Conservation (phyloP, 1,140 invertebrate genomes). For the Hypsibius dujardini region DNA sequence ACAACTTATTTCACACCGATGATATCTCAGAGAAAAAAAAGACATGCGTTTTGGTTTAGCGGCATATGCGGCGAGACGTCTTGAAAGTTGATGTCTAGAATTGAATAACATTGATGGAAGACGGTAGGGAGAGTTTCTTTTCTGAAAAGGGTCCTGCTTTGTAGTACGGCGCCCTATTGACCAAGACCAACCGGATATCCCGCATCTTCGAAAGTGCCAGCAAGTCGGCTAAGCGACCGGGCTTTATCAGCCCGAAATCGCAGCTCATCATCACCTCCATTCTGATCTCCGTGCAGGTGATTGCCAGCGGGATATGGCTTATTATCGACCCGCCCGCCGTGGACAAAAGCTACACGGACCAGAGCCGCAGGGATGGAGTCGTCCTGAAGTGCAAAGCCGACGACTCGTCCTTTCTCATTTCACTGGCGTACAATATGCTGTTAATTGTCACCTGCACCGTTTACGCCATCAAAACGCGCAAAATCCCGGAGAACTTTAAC, state of each 20-base stretch:
- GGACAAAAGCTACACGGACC: constrained; percentile 36
- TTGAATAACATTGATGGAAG: too few relatives aligned
- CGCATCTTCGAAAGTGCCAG: constrained; percentile 45
- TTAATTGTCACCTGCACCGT: constrained; percentile 49
- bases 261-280: constrained; percentile 49
- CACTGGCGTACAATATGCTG: constrained; percentile 45
- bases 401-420: constrained; percentile 42
- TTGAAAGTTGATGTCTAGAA: too few relatives aligned
- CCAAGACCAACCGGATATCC: constrained; percentile 46
- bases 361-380: constrained; percentile 31
- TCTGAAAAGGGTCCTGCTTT: too few relatives aligned
- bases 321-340: constrained; percentile 41
- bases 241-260: constrained; percentile 54
- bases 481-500: constrained; percentile 52
- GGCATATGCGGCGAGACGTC: too few relatives aligned
- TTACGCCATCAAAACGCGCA: constrained; percentile 53
- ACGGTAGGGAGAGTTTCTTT: too few relatives aligned
- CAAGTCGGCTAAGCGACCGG: constrained; percentile 45
- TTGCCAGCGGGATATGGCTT: constrained; percentile 39
- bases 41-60: too few relatives aligned
- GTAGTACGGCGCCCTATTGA: constrained; percentile 41
- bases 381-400: constrained; percentile 45
- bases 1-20: too few relatives aligned
- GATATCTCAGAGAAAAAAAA: too few relatives aligned
- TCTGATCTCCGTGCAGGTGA: constrained; percentile 43